Evolutionary conservation across 2,113 vertebrate genomes (phyloP).

Genomic region (Proterorhinus semilunaris): DNA sequence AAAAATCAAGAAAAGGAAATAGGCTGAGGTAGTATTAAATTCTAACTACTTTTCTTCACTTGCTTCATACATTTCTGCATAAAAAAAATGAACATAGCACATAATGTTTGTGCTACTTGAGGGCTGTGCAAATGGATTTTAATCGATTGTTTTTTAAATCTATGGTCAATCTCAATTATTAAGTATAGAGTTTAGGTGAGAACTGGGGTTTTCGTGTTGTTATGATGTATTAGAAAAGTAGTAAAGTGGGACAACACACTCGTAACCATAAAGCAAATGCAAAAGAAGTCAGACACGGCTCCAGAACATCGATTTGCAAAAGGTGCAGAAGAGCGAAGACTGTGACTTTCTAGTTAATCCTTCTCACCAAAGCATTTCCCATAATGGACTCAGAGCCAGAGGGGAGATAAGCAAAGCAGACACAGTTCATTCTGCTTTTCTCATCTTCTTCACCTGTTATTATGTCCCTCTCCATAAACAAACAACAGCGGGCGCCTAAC

Average conservation of each 20-base stretch:
- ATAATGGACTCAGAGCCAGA: slow-evolving; percentile 1
- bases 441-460: slow-evolving; percentile 14
- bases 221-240: too few species aligned
- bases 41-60: not conserved
- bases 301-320: not conserved
- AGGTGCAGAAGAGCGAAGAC: not conserved
- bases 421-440: slow-evolving; percentile 19
- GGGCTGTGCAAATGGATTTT: too few species aligned
- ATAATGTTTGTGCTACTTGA: too few species aligned
- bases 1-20: not conserved
- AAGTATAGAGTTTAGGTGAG: too few species aligned
- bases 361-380: slow-evolving; percentile 9
- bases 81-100: too few species aligned
- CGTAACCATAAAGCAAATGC: too few species aligned
- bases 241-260: too few species aligned
- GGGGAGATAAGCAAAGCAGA: slow-evolving; percentile 3
- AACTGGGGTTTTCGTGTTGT: too few species aligned
- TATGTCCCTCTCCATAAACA: slow-evolving; percentile 36
- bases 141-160: too few species aligned
- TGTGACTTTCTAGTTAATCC: not conserved
- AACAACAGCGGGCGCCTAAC: slow-evolving; percentile 57
- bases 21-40: not conserved
- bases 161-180: too few species aligned
- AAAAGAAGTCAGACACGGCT: too few species aligned
- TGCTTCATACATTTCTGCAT: too few species aligned